phyloP scores from a whole-genome alignment of 37 sponge, comb jelly and placozoan genomes.

The Halichondria panicea region DNA sequence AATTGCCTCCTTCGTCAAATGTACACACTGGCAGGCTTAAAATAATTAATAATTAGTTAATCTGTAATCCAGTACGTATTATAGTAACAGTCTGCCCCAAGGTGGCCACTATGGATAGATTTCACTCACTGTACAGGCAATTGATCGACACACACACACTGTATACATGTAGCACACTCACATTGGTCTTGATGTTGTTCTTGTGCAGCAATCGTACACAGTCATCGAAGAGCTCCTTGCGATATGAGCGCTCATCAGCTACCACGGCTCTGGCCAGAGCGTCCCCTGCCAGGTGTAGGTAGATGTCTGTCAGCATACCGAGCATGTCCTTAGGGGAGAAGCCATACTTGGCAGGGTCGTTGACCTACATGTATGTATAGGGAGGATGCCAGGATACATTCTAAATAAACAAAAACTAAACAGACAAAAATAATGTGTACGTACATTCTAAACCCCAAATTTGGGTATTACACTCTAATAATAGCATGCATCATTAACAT shows the following conservation, averaged over 20 bases:
- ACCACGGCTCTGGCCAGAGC: constrained; percentile 85
- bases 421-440: not conserved
- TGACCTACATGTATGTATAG: too few relatives aligned
- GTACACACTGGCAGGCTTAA: too few relatives aligned
- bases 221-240: constrained; percentile 80
- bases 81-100: too few relatives aligned
- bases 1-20: too few relatives aligned
- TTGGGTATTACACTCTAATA: not conserved
- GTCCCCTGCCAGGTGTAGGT: constrained; percentile 82
- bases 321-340: constrained; percentile 87
- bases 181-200: constrained; percentile 56
- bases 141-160: not conserved
- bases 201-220: constrained; percentile 58
- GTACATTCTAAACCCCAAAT: not conserved
- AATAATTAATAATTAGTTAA: too few relatives aligned
- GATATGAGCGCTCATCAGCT: constrained; percentile 87
- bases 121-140: not conserved
- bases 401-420: not conserved
- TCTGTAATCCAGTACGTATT: too few relatives aligned
- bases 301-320: constrained; percentile 84
- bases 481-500: not conserved
- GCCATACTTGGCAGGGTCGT: constrained; percentile 87
- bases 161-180: not conserved
- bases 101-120: too few relatives aligned
- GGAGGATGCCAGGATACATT: not conserved